A percentile compares a stretch with the other conserved stretches of the same genome.
These are phyloP conservation scores for Acropora tenuis DNA, from an alignment of 64 coral and sea anemone genomes.

Conservation along the genomic window DNA sequence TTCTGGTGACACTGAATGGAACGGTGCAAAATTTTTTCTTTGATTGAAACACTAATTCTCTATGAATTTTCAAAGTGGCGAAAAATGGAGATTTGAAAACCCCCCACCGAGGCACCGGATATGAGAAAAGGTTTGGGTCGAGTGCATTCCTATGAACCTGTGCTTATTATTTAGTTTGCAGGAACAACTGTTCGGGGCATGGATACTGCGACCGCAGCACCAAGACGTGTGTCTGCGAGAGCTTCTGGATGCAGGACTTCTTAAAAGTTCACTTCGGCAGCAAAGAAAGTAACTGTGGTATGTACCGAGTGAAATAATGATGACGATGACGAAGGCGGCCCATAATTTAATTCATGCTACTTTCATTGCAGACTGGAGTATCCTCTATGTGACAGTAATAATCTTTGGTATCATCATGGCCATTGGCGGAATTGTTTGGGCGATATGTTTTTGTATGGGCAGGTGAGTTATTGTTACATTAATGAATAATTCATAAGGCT, in stretches of 20 bases:
- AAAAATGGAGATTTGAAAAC: too few relatives aligned
- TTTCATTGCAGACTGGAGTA: constrained; percentile 89
- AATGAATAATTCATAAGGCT: too few relatives aligned
- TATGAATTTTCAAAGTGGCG: too few relatives aligned
- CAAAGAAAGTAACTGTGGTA: constrained; percentile 97
- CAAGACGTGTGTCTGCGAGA: constrained; percentile 94
- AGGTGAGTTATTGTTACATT: constrained; percentile 48
- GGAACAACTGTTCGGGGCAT: constrained; percentile 97
- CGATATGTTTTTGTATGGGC: constrained; percentile 94
- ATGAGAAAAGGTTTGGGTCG: too few relatives aligned
- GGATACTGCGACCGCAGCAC: constrained; percentile 94
- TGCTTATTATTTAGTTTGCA: constrained; percentile 77
- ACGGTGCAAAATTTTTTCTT: too few relatives aligned
- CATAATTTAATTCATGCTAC: background rate
- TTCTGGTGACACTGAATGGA: too few relatives aligned
- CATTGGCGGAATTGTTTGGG: constrained; percentile 93
- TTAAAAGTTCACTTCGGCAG: constrained; percentile 91
- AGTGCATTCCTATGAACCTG: too few relatives aligned
- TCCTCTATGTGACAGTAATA: constrained; percentile 96
- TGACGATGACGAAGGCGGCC: too few relatives aligned
- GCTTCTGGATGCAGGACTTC: constrained; percentile 99
- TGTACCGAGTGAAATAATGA: background rate
- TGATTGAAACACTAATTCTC: too few relatives aligned
- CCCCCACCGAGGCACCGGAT: too few relatives aligned
- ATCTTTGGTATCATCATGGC: constrained; percentile 98